A percentile compares a stretch with the other conserved stretches of the same genome.
These are phyloP conservation scores for Patagioenas fasciata DNA, from an alignment of 2,113 vertebrate species.

Conservation along the genomic window DNA sequence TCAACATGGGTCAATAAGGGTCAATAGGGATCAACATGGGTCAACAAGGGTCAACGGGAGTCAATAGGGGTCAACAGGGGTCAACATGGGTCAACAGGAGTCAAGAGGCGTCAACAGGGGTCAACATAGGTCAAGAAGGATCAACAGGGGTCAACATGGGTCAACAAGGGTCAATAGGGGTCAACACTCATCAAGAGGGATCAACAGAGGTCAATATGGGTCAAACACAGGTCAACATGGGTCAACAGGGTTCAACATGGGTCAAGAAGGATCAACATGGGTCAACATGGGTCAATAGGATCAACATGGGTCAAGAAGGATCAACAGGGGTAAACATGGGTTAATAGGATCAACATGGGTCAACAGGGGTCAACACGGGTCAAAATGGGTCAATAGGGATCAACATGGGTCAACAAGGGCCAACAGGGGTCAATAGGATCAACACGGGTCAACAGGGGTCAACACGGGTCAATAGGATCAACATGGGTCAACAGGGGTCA, in stretches of 20 bases:
- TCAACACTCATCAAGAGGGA: accelerated
- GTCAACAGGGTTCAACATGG: too few relatives aligned
- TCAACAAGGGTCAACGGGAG: accelerated
- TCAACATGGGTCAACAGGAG: not conserved
- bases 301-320: too few relatives aligned
- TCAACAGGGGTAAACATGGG: not conserved
- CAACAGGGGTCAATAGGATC: too few relatives aligned
- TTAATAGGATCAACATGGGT: not conserved
- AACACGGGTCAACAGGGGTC: too few relatives aligned
- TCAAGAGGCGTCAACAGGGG: accelerated
- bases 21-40: too few relatives aligned
- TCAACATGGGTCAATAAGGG: accelerated
- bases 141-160: too few relatives aligned
- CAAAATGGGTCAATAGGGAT: too few relatives aligned
- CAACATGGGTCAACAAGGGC: not conserved
- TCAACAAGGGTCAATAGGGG: not conserved
- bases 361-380: not conserved
- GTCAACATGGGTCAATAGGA: not conserved
- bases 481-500: too few relatives aligned
- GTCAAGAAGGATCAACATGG: too few relatives aligned
- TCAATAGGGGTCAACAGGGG: too few relatives aligned
- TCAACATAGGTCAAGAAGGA: not conserved
- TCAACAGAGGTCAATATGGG: not conserved
- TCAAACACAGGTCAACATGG: too few relatives aligned
- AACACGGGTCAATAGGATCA: too few relatives aligned